Base-by-base conservation (phyloP, 2,797 vertebrate species). In the Muscicapa comitata region DNA sequence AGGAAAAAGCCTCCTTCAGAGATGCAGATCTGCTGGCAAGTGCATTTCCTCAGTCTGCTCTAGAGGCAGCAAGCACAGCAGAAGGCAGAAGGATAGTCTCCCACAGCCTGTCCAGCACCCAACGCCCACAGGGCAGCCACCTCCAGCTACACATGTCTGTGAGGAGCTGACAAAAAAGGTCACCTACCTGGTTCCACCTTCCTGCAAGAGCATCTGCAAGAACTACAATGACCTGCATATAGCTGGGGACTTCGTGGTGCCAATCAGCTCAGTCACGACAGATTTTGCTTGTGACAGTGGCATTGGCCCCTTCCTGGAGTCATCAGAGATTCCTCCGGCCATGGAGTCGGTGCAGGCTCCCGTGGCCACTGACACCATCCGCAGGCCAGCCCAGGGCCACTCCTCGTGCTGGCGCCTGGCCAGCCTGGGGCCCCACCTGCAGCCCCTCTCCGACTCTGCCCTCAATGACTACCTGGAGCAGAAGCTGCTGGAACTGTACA, bases 161-260 rank as follows among this genome's bases (percentile, higher is more conserved):
- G 97, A 96, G 76, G 97, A 93, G 15, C 82, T 58, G 23, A 75
- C 88, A 17, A 97, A 93, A 11, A 98, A 98, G n/a, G 98, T 98
- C 71, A 98, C 99, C 17, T 99, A 99, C 96, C 94, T 99, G 94
- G 99, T 99, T 92, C 99, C 99, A 25, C 97, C 99, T 43, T 99
- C 98, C 90, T 99, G 99, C 94, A 98, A 99, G 97, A 99, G 99
- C 97, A 99, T 99, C 95, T 99, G 98, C 93, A 98, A 99, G 93
- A 98, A 99, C 97, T 99, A 99, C 97, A 99, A 98, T 1, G 99
- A 99, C 95, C 97, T 99, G 93, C 98, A 99, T 38, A 99, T 99
- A 47, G 99, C 98, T 4, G 99, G 99, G 5, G 99, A 98, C 93
- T 99, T 99, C 4, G 99, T 99, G 61, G 93, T 99, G 96, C 99